Evolutionary conservation across 2,113 vertebrate species (phyloP).

Genomic region (Halichoerus grypus): DNA sequence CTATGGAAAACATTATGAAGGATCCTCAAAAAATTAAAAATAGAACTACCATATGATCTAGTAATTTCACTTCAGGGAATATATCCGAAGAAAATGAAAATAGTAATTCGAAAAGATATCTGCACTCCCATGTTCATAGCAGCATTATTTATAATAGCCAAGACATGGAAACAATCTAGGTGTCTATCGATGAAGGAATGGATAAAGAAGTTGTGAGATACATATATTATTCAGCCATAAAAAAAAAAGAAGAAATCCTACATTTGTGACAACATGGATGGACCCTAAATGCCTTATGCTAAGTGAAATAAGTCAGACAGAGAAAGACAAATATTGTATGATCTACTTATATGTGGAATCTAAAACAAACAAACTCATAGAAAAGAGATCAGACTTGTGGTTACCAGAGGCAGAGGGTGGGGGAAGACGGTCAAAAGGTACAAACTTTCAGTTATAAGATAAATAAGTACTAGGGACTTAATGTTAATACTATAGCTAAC

Average conservation of each 20-base stretch:
- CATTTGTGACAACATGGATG: neutral
- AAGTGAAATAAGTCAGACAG: neutral
- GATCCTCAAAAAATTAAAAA: neutral
- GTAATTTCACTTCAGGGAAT: neutral
- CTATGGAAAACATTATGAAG: neutral
- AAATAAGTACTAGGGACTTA: neutral
- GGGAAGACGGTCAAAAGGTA: neutral
- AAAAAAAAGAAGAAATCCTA: neutral
- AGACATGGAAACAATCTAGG: neutral
- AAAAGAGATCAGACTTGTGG: neutral
- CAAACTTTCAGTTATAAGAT: neutral
- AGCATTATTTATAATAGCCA: neutral
- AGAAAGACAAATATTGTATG: neutral
- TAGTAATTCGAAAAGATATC: neutral
- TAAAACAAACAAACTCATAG: neutral
- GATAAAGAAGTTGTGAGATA: neutral
- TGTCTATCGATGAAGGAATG: neutral
- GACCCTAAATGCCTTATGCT: neutral
- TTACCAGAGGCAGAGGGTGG: neutral
- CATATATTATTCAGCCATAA: neutral
- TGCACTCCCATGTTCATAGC: neutral
- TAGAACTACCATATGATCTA: neutral
- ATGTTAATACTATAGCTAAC: neutral
- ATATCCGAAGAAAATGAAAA: neutral
- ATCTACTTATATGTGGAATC: neutral